Evolutionary conservation across 2,888 invertebrate species (phyloP).

Genomic region (Drosophila tripunctata): DNA sequence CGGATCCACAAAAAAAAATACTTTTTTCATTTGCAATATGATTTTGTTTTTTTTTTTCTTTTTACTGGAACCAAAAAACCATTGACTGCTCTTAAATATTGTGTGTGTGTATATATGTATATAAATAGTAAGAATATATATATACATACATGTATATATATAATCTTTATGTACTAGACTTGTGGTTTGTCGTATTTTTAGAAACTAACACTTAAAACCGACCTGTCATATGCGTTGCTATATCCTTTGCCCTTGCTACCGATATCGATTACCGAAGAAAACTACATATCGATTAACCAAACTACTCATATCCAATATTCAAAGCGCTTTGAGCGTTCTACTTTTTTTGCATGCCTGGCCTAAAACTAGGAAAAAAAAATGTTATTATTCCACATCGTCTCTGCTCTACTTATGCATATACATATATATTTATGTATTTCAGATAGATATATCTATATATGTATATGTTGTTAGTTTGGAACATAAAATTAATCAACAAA

Average conservation of each 20-base stretch:
- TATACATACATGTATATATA: constrained; percentile 19
- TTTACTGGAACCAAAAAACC: constrained; percentile 72
- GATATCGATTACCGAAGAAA: constrained; percentile 15
- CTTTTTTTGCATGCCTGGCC: constrained; percentile 56
- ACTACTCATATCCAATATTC: constrained; percentile 49
- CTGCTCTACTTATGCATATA: constrained; percentile 28
- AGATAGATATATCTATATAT: constrained; percentile 16
- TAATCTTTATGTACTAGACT: constrained; percentile 22
- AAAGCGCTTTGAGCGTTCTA: constrained; percentile 76
- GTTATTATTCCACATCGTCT: constrained; percentile 21
- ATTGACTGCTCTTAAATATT: constrained; percentile 71
- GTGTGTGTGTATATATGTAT: constrained; percentile 47
- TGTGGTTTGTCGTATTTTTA: constrained; percentile 45
- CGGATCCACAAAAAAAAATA: constrained; percentile 30
- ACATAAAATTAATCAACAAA: constrained; percentile 78
- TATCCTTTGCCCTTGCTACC: constrained; percentile 61
- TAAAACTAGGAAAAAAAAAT: constrained; percentile 65
- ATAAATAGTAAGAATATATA: constrained; percentile 66
- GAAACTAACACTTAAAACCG: constrained; percentile 75
- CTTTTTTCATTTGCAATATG: constrained; percentile 18
- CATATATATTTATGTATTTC: constrained; percentile 26
- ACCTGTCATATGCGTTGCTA: constrained; percentile 74
- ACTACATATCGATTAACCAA: constrained; percentile 24
- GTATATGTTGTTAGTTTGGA: constrained; percentile 44
- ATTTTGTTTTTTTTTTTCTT: constrained; percentile 6